Evolutionary conservation across 2,797 vertebrate genomes (phyloP), one percentile per base, ranked within the genome.

Genomic region (Lepidocolaptes lacrymiger): DNA sequence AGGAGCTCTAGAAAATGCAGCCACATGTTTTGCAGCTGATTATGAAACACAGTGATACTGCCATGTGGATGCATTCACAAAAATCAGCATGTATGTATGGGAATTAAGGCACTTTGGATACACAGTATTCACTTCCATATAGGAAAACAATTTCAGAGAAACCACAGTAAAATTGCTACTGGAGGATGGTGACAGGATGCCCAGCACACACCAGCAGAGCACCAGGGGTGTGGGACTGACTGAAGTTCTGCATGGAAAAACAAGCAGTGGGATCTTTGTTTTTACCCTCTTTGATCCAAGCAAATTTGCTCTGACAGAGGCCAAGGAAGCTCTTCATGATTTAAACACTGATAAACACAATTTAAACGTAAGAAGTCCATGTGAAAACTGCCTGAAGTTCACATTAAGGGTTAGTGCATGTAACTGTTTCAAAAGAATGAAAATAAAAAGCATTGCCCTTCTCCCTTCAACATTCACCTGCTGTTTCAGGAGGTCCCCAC

Each of bases 21-120:
- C 37, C 48, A 24, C n/a, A 56, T 48, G 36, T 85, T 68, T 49
- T 69, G 75, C 80, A 95, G 71, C 49, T 58, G 37, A 32, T 28
- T 28, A 46, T 7, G 81, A 87, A 86, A 84, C 69, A 44, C 1
- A 64, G 36, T 5, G 41, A 44, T n/a, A 67, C 12, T 48, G 80
- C 80, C 51, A 46, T 1, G 22, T 12, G 32, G 18, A 44, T 20
- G 64, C 39, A 20, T 11, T 39, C 80, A n/a, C 76, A 51, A 72
- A 48, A 51, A 83, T 4, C 62, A 48, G 64, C 41, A 36, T 36
- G 36, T 36, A 36, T 36, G 48, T 46, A 54, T 91, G 5, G 62
- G 52, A 90, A 63, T 75, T 93, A 96, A 96, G 97, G 95, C 96
- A 97, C 95, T 96, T 93, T 39, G 89, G 92, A 91, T 89, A 85